Evolutionary conservation across 2,888 invertebrate species (phyloP), one percentile per base, ranked within the genome.

Genomic region (Bimastos eiseni): DNA sequence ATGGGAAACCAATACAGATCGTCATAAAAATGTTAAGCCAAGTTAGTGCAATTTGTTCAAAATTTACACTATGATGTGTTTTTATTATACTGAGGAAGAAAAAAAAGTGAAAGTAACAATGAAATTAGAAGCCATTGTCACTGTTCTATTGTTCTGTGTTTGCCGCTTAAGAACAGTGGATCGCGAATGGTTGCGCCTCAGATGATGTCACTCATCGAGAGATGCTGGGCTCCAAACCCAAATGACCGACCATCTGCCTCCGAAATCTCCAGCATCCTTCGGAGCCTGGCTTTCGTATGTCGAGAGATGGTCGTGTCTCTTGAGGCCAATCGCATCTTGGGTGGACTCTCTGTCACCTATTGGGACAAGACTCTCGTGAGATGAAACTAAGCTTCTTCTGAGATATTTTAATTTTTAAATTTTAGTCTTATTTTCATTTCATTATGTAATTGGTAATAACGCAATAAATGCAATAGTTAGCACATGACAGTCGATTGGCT

Each of bases 131-230:
- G n/a, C n/a, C 11, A n/a, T 6, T n/a, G n/a, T 70, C n/a, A n/a
- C 8, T n/a, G 11, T 70, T 30, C 11, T 55, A 4, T 70, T 49
- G 49, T 70, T 70, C 8, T 86, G 86, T 86, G 37, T 36, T 90
- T 37, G 19, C 38, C 84, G 33, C 24, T 24, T 83, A 83, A 41
- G 83, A 37, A 34, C 33, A 84, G 36, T 21, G 36, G 55, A 83
- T 38, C 33, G 34, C n/a, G 33, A 37, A 30, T 38, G 86, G 49
- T 93, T 1, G 90, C 93, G 89, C 94, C 94, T 15, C 92, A 91
- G 83, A 90, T 94, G 90, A 93, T 94, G 83, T 41, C 91, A 13
- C 91, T 94, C 90, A 94, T 94, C 93, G 83, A 90, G 41, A 38
- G 90, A 37, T 93, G 94, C 90, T 94, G 94, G 94, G 90, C 91